Evolutionary conservation across 2,888 invertebrate genomes (phyloP), one percentile per base, ranked within the genome.

Genomic region (Chrysolina oricalcia): DNA sequence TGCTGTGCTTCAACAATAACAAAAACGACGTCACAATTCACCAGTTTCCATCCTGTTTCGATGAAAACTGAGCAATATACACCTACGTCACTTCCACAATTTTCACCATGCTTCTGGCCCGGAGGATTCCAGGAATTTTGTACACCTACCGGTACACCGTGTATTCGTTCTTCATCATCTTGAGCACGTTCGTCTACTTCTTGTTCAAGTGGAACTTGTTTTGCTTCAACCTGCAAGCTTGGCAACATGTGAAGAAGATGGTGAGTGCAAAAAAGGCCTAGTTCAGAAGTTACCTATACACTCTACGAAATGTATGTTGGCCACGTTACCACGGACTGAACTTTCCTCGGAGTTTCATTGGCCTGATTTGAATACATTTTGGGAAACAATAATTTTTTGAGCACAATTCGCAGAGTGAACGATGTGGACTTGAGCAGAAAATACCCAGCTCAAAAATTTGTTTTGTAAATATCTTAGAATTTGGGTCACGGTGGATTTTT

Each of bases 221-320:
- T 83, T 93, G 92, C 85, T 89, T 90, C 40, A 91, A 91, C 85
- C 86, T 91, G 66, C 91, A 91, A 83, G 90, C 91, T n/a, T 90
- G 90, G 87, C 88, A 89, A 70, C 91, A 92, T 84, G 89, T 92
- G 74, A 89, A 91, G 78, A 89, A 87, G 83, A 88, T 92, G 89
- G 92, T 92, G 88, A 91, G 91, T 76, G 63, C 23, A 23, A 59
- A 53, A 21, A 19, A 53, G 53, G 21, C n/a, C 17, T 53, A 9
- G 8, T 48, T 17, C n/a, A 17, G 15, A 46, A 46, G 5, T 46
- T n/a, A n/a, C n/a, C n/a, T 46, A 43, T 2, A n/a, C 8, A n/a
- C 6, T 11, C 53, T 17, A 3, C 50, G 10, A 50, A 50, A 17
- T 17, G 19, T n/a, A n/a, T 50, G n/a, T 50, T 46, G 43, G n/a